phyloP scores from a whole-genome alignment of 2,797 vertebrate species.

The Sebastolobus alascanus region DNA sequence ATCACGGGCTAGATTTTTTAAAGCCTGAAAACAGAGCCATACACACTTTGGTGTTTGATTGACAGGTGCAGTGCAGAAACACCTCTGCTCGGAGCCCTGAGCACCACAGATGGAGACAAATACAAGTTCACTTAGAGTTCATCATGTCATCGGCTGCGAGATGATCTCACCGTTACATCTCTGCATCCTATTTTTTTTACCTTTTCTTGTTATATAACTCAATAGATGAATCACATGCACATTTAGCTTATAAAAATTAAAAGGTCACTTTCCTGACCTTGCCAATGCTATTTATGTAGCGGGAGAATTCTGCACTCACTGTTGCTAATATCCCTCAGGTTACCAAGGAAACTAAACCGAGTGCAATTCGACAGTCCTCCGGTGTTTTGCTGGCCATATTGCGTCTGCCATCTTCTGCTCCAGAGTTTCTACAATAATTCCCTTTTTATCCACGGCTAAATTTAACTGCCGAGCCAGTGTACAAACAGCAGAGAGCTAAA shows the following conservation, averaged over 20 bases:
- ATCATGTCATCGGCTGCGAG: constrained; percentile 30
- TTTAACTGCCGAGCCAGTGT: constrained; percentile 48
- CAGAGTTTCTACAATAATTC: constrained; percentile 55
- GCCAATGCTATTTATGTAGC: constrained; percentile 48
- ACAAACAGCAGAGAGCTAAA: constrained; percentile 47
- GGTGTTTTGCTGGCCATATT: constrained; percentile 54
- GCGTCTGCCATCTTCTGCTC: constrained; percentile 59
- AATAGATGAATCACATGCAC: constrained; percentile 45
- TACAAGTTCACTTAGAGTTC: constrained; percentile 56
- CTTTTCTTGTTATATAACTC: constrained; percentile 31
- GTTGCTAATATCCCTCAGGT: constrained; percentile 76
- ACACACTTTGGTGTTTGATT: constrained; percentile 14
- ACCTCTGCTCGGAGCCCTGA: constrained; percentile 8
- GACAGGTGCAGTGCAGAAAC: constrained; percentile 26
- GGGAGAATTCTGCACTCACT: constrained; percentile 57
- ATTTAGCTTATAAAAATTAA: constrained; percentile 40
- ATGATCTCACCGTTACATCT: constrained; percentile 24
- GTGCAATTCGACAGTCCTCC: constrained; percentile 19
- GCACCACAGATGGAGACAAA: constrained; percentile 38
- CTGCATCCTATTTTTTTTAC: constrained; percentile 1
- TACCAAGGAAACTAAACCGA: constrained; percentile 78
- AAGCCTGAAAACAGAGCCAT: too few relatives aligned
- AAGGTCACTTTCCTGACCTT: constrained; percentile 57
- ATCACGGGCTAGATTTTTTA: too few relatives aligned
- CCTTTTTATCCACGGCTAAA: constrained; percentile 60